Base-by-base conservation (phyloP, 2,797 vertebrate genomes). In the Hypotaenidia okinawae region DNA sequence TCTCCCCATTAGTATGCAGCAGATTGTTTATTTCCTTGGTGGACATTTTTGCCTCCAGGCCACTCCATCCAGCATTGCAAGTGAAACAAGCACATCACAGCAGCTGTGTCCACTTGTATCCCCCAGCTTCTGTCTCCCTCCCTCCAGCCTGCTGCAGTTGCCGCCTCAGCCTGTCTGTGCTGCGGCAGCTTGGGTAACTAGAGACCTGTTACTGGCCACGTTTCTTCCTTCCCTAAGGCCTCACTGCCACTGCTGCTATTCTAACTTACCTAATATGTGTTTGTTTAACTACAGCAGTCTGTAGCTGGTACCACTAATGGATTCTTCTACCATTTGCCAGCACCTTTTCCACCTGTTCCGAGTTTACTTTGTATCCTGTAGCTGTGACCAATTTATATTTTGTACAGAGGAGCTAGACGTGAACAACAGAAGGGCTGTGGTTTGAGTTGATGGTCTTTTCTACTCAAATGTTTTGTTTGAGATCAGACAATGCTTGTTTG, bases 1-100 rank as follows among this genome's bases (percentile, higher is more conserved):
- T 2, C 57, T 76, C 55, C 64, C 76, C 10, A 55, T 52, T 13
- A 2, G 23, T 63, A 6, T 22, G 84, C 75, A 91, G 87, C 87
- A 76, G 64, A 66, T 25, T 63, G 37, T 55, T 77, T 58, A 23
- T 67, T 72, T 74, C 89, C 64, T 59, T 35, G 74, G 74, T 64
- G 62, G 90, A 52, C 62, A 49, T 72, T 69, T 94, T 68, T 90
- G 85, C 82, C 83, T 76, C 6, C 62, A 85, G 87, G 95, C 57
- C 55, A 16, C 59, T 69, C 59, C 52, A 28, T 47, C 81, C 72
- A 72, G 10, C 0, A 47, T 0, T 33, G 35, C 19, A 24, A n/a
- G 35, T 25, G 82, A n/a, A 59, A 25, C 23, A 39, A 25, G 18
- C 32, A 32, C 1, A 45, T 23, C 35, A 6, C 79, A 87, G 74